Percentiles rank a stretch among this genome's conserved stretches.
phyloP scores from a whole-genome alignment of 2,797 vertebrate species.

The Coluber constrictor region DNA sequence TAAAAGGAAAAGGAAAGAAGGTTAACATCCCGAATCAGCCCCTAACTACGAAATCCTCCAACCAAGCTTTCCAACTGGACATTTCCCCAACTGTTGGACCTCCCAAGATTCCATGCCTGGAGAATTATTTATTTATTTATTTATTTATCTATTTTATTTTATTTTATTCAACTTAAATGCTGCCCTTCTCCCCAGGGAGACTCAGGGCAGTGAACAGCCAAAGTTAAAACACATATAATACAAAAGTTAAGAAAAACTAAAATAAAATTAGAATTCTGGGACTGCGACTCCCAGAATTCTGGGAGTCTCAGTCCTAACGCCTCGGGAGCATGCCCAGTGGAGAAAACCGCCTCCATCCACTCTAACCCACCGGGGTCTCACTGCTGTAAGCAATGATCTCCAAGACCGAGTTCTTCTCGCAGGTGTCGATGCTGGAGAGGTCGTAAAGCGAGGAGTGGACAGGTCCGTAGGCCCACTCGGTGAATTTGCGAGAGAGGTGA shows the following conservation, averaged over 20 bases:
- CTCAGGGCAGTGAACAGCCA: too few species aligned
- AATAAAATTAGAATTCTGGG: too few species aligned
- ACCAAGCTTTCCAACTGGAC: not conserved
- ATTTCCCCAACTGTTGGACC: not conserved
- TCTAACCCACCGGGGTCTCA: slow-evolving; percentile 83
- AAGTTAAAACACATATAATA: too few species aligned
- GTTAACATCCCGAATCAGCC: not conserved
- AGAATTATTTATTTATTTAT: not conserved
- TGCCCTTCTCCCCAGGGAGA: too few species aligned
- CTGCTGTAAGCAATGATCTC: slow-evolving; percentile 89
- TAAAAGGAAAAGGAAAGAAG: not conserved
- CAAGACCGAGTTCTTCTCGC: slow-evolving; percentile 83
- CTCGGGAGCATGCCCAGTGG: not conserved
- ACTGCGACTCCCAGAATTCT: not conserved
- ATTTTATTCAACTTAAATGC: too few species aligned
- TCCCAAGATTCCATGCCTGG: not conserved
- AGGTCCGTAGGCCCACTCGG: slow-evolving; percentile 94
- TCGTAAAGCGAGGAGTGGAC: slow-evolving; percentile 91
- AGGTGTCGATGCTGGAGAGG: slow-evolving; percentile 85
- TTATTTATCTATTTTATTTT: too few species aligned
- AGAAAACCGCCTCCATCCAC: fast-evolving
- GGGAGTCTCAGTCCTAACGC: not conserved
- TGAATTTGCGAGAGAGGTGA: slow-evolving; percentile 93
- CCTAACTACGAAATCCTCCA: not conserved
- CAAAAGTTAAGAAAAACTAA: too few species aligned